Percentiles rank a stretch among this genome's conserved stretches.
These are phyloP conservation scores for Ennomos erosarius DNA, from an alignment of 2,888 invertebrate genomes.

Conservation along the genomic window DNA sequence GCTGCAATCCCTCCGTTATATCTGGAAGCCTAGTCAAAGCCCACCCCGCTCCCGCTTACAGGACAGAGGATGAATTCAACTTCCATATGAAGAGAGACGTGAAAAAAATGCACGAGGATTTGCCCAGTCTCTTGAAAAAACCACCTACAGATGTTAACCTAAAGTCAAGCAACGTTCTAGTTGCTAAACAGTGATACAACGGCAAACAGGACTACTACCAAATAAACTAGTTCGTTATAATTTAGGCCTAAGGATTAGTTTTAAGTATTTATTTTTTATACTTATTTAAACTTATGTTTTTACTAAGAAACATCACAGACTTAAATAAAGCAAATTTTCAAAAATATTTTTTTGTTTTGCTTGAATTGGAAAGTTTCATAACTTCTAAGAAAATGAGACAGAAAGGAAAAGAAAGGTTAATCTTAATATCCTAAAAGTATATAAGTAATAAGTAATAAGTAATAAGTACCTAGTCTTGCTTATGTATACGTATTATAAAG, in stretches of 20 bases:
- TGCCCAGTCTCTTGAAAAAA: slow-evolving; percentile 34
- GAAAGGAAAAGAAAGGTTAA: too few relatives aligned
- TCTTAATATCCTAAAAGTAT: too few relatives aligned
- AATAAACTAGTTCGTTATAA: slow-evolving; percentile 15
- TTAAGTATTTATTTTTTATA: slow-evolving; percentile 34
- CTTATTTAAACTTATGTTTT: slow-evolving; percentile 24
- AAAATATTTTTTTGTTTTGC: slow-evolving; percentile 24
- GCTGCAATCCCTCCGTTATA: slow-evolving; percentile 74
- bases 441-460: too few relatives aligned
- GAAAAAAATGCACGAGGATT: slow-evolving; percentile 47
- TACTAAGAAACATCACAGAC: slow-evolving; percentile 45
- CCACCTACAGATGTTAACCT: slow-evolving; percentile 38
- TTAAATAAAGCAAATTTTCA: slow-evolving; percentile 42
- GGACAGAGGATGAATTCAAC: slow-evolving; percentile 61
- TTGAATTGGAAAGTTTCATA: neutral
- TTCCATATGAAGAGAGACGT: slow-evolving; percentile 68
- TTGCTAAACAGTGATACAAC: slow-evolving; percentile 38
- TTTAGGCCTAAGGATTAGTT: slow-evolving; percentile 31
- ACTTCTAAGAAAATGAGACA: slow-evolving; percentile 6
- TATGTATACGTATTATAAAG: too few relatives aligned
- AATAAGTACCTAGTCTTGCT: too few relatives aligned
- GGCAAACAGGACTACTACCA: neutral
- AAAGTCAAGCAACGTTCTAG: slow-evolving; percentile 40
- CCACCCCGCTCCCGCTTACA: slow-evolving; percentile 61
- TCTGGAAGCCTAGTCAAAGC: slow-evolving; percentile 68